Conservation (phyloP, 2,888 invertebrate genomes). For the Andrena camellia region DNA sequence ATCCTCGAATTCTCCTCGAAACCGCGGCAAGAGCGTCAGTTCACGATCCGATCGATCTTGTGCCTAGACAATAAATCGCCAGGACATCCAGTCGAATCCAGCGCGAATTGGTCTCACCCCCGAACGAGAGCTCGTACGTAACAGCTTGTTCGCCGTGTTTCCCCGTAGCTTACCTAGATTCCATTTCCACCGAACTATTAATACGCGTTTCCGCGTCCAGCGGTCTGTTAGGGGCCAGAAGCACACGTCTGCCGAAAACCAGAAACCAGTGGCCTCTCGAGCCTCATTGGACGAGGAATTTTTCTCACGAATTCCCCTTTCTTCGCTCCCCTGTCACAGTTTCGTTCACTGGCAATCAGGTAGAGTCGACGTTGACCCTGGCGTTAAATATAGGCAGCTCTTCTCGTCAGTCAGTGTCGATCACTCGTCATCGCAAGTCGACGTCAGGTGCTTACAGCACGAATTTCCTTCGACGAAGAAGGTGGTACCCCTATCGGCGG, state of each 20-base stretch:
- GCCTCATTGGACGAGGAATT: conserved; percentile 50
- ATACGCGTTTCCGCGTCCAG: conserved; percentile 79
- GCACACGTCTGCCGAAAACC: conserved; percentile 53
- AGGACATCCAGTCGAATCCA: conserved; percentile 10
- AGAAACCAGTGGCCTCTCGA: conserved; percentile 68
- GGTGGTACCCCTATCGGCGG: not conserved
- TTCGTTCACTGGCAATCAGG: conserved; percentile 22
- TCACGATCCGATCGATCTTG: conserved; percentile 24
- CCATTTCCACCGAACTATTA: conserved; percentile 76
- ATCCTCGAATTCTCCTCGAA: too few relatives aligned
- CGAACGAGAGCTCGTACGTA: conserved; percentile 32
- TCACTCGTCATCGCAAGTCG: conserved; percentile 30
- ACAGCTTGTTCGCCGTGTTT: conserved; percentile 41
- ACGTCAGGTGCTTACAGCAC: not conserved
- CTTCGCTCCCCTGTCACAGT: not conserved
- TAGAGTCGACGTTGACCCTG: conserved; percentile 48
- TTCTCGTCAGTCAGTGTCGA: conserved; percentile 52
- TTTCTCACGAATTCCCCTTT: conserved; percentile 13
- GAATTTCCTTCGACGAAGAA: conserved; percentile 4
- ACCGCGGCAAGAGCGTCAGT: not conserved
- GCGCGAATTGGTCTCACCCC: conserved; percentile 39
- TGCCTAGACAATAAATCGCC: conserved; percentile 29
- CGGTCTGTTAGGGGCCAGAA: conserved; percentile 54
- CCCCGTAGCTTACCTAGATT: conserved; percentile 64
- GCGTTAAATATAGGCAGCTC: conserved; percentile 47